Conservation (phyloP, 2,797 vertebrate species). For the Leuciscus waleckii region DNA sequence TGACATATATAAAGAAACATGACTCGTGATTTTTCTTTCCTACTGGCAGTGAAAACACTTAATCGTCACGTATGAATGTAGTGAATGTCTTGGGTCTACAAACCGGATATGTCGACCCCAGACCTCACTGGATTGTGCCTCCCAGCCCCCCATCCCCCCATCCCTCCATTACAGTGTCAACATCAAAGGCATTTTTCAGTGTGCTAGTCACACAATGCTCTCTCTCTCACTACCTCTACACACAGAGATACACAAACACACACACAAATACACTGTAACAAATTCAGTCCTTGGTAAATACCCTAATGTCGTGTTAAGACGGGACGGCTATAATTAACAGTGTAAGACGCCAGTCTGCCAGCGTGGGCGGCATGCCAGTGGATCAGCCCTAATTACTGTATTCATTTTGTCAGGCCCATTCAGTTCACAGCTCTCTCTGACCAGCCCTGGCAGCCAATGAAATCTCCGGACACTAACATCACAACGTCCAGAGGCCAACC, state of each 20-base stretch:
- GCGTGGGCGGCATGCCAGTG: conserved; percentile 81
- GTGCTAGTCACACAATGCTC: conserved; percentile 44
- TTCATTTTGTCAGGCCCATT: conserved; percentile 85
- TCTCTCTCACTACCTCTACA: conserved; percentile 29
- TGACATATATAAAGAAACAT: not conserved
- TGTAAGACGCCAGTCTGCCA: conserved; percentile 79
- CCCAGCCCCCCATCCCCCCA: conserved; percentile 51
- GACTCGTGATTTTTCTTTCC: not conserved
- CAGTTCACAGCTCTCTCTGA: conserved; percentile 81
- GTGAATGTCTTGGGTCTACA: conserved; percentile 18
- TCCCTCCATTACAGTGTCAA: conserved; percentile 49
- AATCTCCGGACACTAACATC: conserved; percentile 45
- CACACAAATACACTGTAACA: conserved; percentile 34
- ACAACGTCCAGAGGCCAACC: conserved; percentile 54
- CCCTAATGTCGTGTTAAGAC: conserved; percentile 62
- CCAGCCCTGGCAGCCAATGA: conserved; percentile 52
- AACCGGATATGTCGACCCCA: conserved; percentile 35
- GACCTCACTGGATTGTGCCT: conserved; percentile 24
- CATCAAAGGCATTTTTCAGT: conserved; percentile 58
- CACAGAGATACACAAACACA: conserved; percentile 17
- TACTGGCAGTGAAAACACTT: conserved; percentile 14
- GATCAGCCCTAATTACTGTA: conserved; percentile 89
- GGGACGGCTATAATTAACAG: conserved; percentile 86
- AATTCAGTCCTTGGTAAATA: conserved; percentile 64
- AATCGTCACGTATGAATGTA: conserved; percentile 17